Conservation (phyloP, 1,140 invertebrate genomes). For the Lepidurus couesii region DNA sequence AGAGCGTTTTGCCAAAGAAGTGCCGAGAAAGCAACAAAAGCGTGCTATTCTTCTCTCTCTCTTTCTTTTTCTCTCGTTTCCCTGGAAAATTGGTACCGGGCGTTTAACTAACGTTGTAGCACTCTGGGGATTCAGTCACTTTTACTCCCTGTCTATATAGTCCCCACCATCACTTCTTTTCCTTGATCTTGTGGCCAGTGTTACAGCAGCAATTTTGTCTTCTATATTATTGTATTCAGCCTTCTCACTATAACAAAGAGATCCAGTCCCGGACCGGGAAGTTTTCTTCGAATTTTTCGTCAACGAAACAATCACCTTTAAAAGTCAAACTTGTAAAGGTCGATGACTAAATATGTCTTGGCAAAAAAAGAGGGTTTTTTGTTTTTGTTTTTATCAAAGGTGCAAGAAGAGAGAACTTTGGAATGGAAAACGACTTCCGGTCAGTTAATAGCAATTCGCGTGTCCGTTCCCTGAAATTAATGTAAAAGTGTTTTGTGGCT, state of each 20-base stretch:
- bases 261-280: neutral
- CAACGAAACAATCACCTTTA: too few relatives aligned
- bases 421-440: too few relatives aligned
- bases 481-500: too few relatives aligned
- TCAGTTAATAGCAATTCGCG: too few relatives aligned
- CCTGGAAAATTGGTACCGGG: slow-evolving; percentile 4
- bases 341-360: too few relatives aligned
- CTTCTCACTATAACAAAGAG: neutral
- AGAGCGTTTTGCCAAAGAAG: neutral
- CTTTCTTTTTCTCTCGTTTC: neutral
- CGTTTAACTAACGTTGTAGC: slow-evolving; percentile 22
- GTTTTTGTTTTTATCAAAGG: neutral
- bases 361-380: neutral
- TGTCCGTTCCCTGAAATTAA: too few relatives aligned
- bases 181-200: neutral
- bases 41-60: neutral
- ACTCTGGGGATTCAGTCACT: neutral
- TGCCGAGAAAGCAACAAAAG: neutral
- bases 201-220: neutral
- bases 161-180: neutral
- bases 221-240: neutral
- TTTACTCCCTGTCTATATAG: neutral
- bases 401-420: too few relatives aligned
- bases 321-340: too few relatives aligned
- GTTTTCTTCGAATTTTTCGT: neutral